Evolutionary conservation across 1,140 invertebrate species (phyloP), one percentile per base, ranked within the genome.

Genomic region (Leptinotarsa defecta): DNA sequence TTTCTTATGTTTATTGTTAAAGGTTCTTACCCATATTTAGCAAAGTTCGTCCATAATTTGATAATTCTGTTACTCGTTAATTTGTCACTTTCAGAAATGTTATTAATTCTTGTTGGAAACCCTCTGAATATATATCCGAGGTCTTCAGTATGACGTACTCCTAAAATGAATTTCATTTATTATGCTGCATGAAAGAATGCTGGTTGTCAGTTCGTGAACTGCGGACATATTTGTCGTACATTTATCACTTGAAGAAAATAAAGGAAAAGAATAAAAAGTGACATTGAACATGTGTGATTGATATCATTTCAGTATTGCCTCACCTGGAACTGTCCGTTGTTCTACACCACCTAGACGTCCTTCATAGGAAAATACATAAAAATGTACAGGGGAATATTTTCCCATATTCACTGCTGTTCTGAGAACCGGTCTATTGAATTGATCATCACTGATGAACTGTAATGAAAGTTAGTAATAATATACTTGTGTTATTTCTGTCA

Each of bases 101-200:
- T 77, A 15, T 84, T 86, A 24, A 88, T 75, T 74, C 81, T 81
- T 43, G 34, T 43, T 43, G 34, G 34, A 43, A 43, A 43, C 69
- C 83, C 87, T 77, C 87, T 84, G 78, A 91, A 92, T 13, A 91
- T 78, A 82, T 91, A 92, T 72, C 87, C 88, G 3, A 91, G 61
- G 76, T 92, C 91, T 76, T 92, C 91, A 0, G 86, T 88, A 78
- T 92, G 91, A 79, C 86, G 87, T 0, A 88, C 89, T 1, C 91
- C 91, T 79, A 84, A 5, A 68, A 43, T 43, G 2, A 43, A 11
- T 3, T 43, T 43, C 34, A 43, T 11, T 43, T 11, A 11, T 43
- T 43, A 43, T 43, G 34, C 34, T 43, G 8, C 8, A 43, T 43
- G 34, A 11, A 43, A 43, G 8, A 43, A 43, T 43, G 8, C 8